Evolutionary conservation across 2,797 vertebrate species (phyloP), one percentile per base, ranked within the genome.

Genomic region (Merluccius polli): DNA sequence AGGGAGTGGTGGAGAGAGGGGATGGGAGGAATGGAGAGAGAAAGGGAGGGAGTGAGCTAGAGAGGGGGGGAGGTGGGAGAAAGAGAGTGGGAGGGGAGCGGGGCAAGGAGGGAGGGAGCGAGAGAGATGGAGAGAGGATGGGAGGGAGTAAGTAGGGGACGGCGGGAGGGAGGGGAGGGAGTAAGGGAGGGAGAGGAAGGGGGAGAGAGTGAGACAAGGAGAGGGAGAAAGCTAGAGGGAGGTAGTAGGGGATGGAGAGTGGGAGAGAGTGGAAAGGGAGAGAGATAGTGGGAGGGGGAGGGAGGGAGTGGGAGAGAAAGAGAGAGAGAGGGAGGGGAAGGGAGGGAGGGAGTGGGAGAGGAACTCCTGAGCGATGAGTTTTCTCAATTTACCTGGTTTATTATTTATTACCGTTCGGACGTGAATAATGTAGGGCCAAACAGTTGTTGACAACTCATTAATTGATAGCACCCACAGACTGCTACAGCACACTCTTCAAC

Each of bases 391-490:
- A 80, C 79, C 76, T 3, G 70, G 32, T 79, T 87, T 82, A 73
- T 88, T 86, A 85, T 84, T 88, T 87, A 87, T 87, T 80, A 72
- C 81, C 48, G 73, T 36, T 3, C 76, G 36, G 72, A 81, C 81
- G 82, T 91, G 84, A 91, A 89, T 87, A 87, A 92, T 89, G 84
- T 81, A 84, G 71, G n/a, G 44, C 29, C 79, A 85, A 91, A 92
- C 82, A 85, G 74, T 75, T 84, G 86, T 81, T 90, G 89, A 89
- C 88, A 77, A 85, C 75, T 83, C 83, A 90, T 90, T 92, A 92
- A 91, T 87, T 88, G 90, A 90, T 83, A 78, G 85, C 80, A 77
- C 38, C 78, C 74, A 30, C 78, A 33, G 12, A 41, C 81, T 78
- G 79, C 71, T 77, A 15, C 15, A 3, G 77, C 77, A 68, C 30